A percentile compares a stretch with the other conserved stretches of the same genome.
Conservation (phyloP, 2,888 invertebrate species). For the Leucophora obtusa region DNA sequence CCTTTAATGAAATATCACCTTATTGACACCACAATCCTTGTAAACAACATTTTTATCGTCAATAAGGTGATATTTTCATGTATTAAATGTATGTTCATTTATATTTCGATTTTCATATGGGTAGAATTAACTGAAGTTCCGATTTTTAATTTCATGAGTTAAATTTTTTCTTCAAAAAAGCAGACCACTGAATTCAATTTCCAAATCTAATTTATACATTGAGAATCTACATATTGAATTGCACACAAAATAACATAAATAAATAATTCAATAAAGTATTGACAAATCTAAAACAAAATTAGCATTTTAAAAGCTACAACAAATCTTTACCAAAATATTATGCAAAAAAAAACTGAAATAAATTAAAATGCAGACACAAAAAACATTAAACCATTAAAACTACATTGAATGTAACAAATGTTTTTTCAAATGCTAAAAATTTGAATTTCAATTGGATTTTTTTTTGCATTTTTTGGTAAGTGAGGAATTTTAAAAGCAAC, state of each 20-base stretch:
- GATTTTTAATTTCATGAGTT: too few relatives aligned
- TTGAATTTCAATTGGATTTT: constrained; percentile 47
- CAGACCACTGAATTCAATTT: too few relatives aligned
- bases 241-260: constrained; percentile 2
- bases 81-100: too few relatives aligned
- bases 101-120: too few relatives aligned
- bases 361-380: constrained; percentile 43
- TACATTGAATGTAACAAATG: constrained; percentile 18
- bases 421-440: constrained; percentile 25
- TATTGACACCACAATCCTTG: too few relatives aligned
- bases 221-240: not conserved
- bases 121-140: too few relatives aligned
- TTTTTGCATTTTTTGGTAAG: constrained; percentile 33
- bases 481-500: constrained; percentile 50
- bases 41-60: too few relatives aligned
- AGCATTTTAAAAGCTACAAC: constrained; percentile 52
- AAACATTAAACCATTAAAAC: constrained; percentile 24
- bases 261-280: constrained; percentile 41
- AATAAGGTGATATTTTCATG: too few relatives aligned
- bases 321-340: constrained; percentile 52
- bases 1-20: too few relatives aligned
- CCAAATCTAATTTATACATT: too few relatives aligned
- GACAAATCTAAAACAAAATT: constrained; percentile 54
- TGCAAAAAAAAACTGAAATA: constrained; percentile 44
- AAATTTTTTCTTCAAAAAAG: too few relatives aligned